Percentiles rank a stretch among this genome's conserved stretches.
phyloP scores from a whole-genome alignment of 2,888 invertebrate species.

The Sympetrum striolatum region DNA sequence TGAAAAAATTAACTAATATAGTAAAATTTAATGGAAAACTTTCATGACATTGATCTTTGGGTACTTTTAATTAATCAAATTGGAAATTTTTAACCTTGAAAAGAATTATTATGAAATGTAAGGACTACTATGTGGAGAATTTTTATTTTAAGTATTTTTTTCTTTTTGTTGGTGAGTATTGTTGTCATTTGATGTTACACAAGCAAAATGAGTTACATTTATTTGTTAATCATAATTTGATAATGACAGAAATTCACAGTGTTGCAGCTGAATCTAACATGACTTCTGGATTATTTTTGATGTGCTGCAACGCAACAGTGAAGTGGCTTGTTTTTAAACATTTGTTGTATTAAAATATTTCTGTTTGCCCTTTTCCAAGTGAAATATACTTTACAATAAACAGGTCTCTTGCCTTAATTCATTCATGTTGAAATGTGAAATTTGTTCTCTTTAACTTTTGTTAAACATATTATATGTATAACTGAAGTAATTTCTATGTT shows the following conservation, averaged over 20 bases:
- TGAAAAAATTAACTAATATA: not conserved
- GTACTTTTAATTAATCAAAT: not conserved
- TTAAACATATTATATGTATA: too few relatives aligned
- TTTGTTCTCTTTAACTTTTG: not conserved
- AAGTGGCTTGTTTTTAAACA: not conserved
- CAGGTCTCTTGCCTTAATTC: not conserved
- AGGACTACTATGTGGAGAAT: too few relatives aligned
- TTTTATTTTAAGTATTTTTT: not conserved
- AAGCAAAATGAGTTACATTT: too few relatives aligned
- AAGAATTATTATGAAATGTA: too few relatives aligned
- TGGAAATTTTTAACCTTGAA: too few relatives aligned
- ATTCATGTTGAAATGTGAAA: not conserved
- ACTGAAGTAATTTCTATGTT: not conserved
- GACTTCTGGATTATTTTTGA: not conserved
- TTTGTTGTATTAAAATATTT: not conserved
- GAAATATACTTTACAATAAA: not conserved
- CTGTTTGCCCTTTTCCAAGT: not conserved
- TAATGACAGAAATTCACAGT: not conserved
- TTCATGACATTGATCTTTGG: not conserved
- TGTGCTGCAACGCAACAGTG: not conserved
- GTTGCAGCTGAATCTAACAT: not conserved
- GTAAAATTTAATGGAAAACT: not conserved
- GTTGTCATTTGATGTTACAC: too few relatives aligned
- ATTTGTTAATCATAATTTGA: not conserved
- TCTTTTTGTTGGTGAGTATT: not conserved